Conservation (phyloP, 2,113 vertebrate species). For the Aspiorhynchus laticeps region DNA sequence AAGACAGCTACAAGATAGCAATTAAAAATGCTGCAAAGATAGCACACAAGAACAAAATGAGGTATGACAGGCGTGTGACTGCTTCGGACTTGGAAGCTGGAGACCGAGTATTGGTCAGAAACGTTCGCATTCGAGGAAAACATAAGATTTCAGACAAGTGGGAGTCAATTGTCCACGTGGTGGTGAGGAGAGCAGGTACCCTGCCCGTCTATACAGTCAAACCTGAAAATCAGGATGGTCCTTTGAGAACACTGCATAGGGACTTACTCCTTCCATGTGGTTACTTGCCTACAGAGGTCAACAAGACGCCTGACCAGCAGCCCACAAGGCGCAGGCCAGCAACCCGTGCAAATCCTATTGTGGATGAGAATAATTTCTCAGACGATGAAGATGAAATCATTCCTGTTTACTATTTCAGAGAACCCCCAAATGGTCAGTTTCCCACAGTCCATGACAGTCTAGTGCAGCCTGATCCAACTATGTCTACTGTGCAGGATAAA, state of each 20-base stretch:
- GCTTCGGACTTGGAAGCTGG: background rate
- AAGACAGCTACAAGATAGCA: background rate
- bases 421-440: background rate
- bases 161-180: background rate
- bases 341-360: background rate
- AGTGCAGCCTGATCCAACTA: background rate
- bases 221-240: background rate
- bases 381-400: background rate
- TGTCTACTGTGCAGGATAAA: too few species aligned
- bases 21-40: background rate
- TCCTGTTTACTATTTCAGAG: background rate
- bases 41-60: background rate
- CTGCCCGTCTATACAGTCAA: background rate
- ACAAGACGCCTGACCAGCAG: background rate
- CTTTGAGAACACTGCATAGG: background rate
- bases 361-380: background rate
- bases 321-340: background rate
- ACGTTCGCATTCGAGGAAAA: background rate
- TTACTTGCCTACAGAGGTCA: background rate
- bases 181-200: background rate
- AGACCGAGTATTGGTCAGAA: background rate
- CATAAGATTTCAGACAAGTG: constrained; percentile 1
- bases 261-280: background rate
- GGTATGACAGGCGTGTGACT: background rate
- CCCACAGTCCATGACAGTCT: background rate